Percentiles rank a stretch among this genome's conserved stretches.
Evolutionary conservation across 2,113 vertebrate species (phyloP).

Genomic region (Pachycephala philippinensis): DNA sequence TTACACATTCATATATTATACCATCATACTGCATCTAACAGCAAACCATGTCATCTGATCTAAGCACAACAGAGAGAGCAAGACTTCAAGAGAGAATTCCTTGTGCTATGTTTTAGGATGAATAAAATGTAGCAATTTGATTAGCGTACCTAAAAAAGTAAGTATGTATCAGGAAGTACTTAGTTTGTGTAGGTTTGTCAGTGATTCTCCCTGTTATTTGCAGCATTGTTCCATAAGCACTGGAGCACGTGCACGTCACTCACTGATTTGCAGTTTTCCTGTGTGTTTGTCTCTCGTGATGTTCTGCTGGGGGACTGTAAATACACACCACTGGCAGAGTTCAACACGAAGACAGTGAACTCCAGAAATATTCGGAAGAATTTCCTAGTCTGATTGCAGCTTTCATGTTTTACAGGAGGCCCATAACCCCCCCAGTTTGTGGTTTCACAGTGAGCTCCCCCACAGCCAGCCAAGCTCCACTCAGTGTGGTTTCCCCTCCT

Average conservation of each 20-base stretch:
- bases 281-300: background rate
- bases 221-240: background rate
- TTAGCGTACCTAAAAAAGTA: background rate
- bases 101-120: background rate
- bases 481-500: background rate
- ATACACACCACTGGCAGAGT: background rate
- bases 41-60: background rate
- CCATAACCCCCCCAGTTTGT: background rate
- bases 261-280: background rate
- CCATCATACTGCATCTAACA: background rate
- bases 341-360: slow-evolving; percentile 1
- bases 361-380: background rate
- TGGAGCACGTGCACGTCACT: background rate
- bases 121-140: background rate
- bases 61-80: background rate
- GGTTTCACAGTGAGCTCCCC: background rate
- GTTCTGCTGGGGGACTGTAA: background rate
- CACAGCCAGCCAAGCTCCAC: background rate
- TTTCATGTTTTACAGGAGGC: background rate
- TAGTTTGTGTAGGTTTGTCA: background rate
- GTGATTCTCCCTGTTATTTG: background rate
- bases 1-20: background rate
- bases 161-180: background rate
- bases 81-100: background rate
- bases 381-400: background rate